These are phyloP conservation scores for Regulus satrapa DNA, from an alignment of 2,113 vertebrate species.

Conservation along the genomic window DNA sequence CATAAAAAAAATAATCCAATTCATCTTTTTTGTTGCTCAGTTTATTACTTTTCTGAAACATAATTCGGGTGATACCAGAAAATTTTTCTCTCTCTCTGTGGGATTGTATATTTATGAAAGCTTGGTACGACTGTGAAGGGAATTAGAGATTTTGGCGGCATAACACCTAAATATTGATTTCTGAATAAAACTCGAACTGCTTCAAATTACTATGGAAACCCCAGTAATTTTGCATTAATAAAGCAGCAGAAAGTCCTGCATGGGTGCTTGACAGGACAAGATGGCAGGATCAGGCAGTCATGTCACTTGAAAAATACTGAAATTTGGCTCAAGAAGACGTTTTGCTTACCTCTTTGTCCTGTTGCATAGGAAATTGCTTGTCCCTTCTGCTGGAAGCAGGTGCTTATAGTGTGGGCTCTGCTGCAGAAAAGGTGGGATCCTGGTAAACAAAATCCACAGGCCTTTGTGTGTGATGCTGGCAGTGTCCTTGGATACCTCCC, in stretches of 20 bases:
- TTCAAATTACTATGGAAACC: not conserved
- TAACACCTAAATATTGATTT: not conserved
- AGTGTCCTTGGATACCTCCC: not conserved
- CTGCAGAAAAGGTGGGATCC: not conserved
- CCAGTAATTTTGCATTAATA: not conserved
- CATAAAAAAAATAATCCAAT: not conserved
- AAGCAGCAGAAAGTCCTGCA: not conserved
- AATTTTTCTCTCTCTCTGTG: not conserved
- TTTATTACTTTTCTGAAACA: not conserved
- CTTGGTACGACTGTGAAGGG: not conserved
- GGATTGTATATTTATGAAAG: not conserved
- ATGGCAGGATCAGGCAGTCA: not conserved
- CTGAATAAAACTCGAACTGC: not conserved
- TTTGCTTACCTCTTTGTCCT: not conserved
- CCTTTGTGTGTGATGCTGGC: not conserved
- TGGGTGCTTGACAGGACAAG: not conserved
- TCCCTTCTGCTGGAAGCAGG: not conserved
- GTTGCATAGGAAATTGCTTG: not conserved
- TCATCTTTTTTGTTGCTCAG: not conserved
- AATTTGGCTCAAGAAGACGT: not conserved
- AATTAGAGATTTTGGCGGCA: not conserved
- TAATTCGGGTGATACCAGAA: not conserved
- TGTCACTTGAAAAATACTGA: not conserved
- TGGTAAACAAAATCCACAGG: not conserved
- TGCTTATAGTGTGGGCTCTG: not conserved